Evolutionary conservation across 1,140 invertebrate genomes (phyloP), one percentile per base, ranked within the genome.

Genomic region (Venturia canescens): DNA sequence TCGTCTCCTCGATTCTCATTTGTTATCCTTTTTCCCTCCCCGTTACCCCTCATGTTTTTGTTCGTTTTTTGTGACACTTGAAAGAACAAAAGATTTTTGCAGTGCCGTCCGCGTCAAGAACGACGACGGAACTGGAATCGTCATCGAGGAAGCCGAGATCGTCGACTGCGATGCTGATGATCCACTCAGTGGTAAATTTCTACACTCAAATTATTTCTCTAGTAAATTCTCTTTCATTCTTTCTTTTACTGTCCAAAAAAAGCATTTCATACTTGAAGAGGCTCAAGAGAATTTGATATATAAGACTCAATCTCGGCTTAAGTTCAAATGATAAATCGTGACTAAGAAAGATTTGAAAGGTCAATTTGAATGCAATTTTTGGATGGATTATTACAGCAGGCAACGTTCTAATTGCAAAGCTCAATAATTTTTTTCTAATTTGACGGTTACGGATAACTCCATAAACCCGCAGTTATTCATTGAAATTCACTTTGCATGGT

Each of bases 91-190:
- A 29, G 81, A 83, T 67, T 86, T 85, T 84, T 85, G 78, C 83
- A 90, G 90, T 75, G 82, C 80, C 76, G 80, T 85, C 67, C 83
- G 71, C 18, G 66, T 85, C 23, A 91, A 91, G 79, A 90, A 92
- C 16, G 91, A 92, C 18, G 82, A 88, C 18, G 86, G 83, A 67
- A 82, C 88, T 7, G 87, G 88, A 26, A 91, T 92, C 79, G 90
- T 92, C 80, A 91, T 92, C 76, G 91, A 92, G 70, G 91, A 92
- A 78, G 86, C 91, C 9, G 91, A 92, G 82, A 89, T 91, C n/a
- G 91, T 92, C 75, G 90, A 92, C 78, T 92, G 91, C 72, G 91
- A 92, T 84, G 57, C 29, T 11, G 75, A 77, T 15, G 75, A 77
- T 66, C 75, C 75, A 11, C 21, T 77, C 9, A 77, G 75, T 34